Percentiles rank a stretch among this genome's conserved stretches.
Evolutionary conservation across 2,797 vertebrate genomes (phyloP).

Genomic region (Anguilla pacifica): DNA sequence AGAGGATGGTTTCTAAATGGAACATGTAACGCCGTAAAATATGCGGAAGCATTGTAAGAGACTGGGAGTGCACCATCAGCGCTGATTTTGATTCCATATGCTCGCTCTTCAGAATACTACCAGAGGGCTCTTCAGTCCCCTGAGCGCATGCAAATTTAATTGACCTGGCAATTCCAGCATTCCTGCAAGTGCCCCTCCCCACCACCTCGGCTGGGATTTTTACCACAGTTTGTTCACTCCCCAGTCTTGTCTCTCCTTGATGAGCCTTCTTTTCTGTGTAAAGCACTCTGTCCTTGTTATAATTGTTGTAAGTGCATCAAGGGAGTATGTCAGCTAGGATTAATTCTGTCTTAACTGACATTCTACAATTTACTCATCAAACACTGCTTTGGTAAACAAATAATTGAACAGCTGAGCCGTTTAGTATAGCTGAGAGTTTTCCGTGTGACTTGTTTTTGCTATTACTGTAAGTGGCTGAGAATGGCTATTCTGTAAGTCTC

Average conservation of each 20-base stretch:
- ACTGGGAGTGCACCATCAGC: conserved; percentile 2
- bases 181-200: not conserved
- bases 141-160: conserved; percentile 17
- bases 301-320: not conserved
- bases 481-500: not conserved
- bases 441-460: not conserved
- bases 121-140: conserved; percentile 4
- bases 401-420: not conserved
- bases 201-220: not conserved
- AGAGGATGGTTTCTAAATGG: conserved; percentile 24
- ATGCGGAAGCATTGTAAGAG: not conserved
- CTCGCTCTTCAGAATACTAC: not conserved
- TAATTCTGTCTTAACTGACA: conserved; percentile 9
- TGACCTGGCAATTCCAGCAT: not conserved
- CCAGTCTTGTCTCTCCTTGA: not conserved
- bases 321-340: conserved; percentile 10
- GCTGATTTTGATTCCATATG: not conserved
- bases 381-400: conserved; percentile 16
- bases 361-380: not conserved
- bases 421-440: not conserved
- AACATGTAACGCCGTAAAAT: conserved; percentile 19
- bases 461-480: not conserved
- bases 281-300: not conserved
- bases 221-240: not conserved
- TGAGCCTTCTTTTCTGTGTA: not conserved